These are phyloP conservation scores for Drosophila micromelanica DNA, from an alignment of 1,140 invertebrate species.

Conservation along the genomic window DNA sequence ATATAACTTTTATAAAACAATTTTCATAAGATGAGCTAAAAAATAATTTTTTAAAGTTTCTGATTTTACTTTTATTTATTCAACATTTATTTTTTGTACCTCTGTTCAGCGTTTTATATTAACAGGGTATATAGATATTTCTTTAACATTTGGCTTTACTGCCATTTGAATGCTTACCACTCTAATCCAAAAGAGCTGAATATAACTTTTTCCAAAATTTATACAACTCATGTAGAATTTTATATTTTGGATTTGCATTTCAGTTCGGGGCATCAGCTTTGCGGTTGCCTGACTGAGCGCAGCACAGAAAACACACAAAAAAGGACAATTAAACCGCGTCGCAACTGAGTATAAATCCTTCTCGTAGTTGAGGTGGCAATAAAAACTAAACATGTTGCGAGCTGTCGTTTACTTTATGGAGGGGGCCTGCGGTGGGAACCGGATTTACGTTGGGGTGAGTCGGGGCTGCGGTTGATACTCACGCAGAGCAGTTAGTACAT, in stretches of 20 bases:
- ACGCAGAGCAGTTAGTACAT: constrained; percentile 29
- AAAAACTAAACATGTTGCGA: constrained; percentile 66
- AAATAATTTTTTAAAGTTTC: too few relatives aligned
- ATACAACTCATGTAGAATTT: constrained; percentile 19
- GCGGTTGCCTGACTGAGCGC: constrained; percentile 13
- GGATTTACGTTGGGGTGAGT: not conserved
- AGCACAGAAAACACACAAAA: constrained; percentile 3
- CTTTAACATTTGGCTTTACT: not conserved
- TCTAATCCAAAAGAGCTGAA: constrained; percentile 32
- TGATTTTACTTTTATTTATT: too few relatives aligned
- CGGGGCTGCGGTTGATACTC: not conserved
- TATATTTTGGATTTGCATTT: constrained; percentile 41
- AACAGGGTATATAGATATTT: not conserved
- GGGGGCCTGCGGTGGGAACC: too few relatives aligned
- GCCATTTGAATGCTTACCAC: constrained; percentile 2
- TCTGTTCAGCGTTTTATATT: too few relatives aligned
- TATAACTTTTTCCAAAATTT: constrained; percentile 30
- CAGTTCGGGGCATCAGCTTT: constrained; percentile 25
- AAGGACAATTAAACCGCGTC: constrained; percentile 34
- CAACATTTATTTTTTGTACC: not conserved
- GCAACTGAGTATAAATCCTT: constrained; percentile 24
- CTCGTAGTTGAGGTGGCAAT: constrained; percentile 41
- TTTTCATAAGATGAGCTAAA: too few relatives aligned
- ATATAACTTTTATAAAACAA: not conserved
- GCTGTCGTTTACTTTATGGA: constrained; percentile 36